Conservation (phyloP, 2,888 invertebrate species). For the Cosmorhoe ocellata region DNA sequence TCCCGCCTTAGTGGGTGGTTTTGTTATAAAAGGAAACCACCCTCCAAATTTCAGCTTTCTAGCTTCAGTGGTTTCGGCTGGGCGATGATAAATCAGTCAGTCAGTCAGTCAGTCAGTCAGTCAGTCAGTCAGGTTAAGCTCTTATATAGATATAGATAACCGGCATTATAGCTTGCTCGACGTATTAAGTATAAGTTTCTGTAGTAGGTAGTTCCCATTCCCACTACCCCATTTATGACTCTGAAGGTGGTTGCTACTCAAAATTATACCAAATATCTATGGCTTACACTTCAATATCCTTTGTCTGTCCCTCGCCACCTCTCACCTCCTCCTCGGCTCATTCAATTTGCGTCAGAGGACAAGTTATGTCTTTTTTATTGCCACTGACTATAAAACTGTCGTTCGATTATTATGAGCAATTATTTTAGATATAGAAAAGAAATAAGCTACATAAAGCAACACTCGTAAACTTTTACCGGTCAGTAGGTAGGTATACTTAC, state of each 20-base stretch:
- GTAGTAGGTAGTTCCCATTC: conserved; percentile 39
- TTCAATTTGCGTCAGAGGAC: conserved; percentile 70
- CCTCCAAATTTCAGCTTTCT: too few relatives aligned
- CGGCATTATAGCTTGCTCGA: conserved; percentile 1
- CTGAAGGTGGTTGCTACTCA: conserved; percentile 26
- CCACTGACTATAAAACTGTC: conserved; percentile 67
- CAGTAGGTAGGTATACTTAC: conserved; percentile 1
- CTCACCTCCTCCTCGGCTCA: conserved; percentile 53
- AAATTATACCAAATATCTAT: conserved; percentile 40
- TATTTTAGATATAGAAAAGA: conserved; percentile 43
- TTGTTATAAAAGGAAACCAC: too few relatives aligned
- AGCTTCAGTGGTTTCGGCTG: too few relatives aligned
- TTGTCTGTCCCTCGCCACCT: conserved; percentile 34
- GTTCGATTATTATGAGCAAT: conserved; percentile 59
- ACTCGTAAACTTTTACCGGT: conserved; percentile 8
- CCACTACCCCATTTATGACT: conserved; percentile 55
- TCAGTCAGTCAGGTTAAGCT: too few relatives aligned
- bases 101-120: too few relatives aligned
- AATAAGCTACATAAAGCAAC: conserved; percentile 18
- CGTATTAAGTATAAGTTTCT: conserved; percentile 23
- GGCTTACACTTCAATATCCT: conserved; percentile 38
- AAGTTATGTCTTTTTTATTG: conserved; percentile 78
- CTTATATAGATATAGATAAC: too few relatives aligned
- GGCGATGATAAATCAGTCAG: too few relatives aligned
- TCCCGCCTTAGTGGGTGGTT: too few relatives aligned